Conservation (phyloP, 1,140 invertebrate species). For the Brachionus calyciflorus region DNA sequence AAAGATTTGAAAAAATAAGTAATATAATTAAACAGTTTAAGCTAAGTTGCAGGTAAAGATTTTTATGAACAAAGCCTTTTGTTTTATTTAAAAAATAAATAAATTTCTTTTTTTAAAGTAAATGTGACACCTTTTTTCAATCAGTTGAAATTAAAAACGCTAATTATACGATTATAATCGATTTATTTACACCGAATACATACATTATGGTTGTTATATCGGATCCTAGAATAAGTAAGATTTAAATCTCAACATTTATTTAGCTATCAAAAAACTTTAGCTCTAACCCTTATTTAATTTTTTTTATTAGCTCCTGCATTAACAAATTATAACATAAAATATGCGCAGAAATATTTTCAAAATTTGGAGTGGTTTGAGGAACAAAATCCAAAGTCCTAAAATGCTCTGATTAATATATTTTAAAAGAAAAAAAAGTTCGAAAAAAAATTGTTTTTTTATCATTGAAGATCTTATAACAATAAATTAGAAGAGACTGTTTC, state of each 20-base stretch:
- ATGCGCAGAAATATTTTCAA: conserved; percentile 45
- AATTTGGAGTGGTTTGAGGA: conserved; percentile 27
- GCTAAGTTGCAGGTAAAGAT: conserved; percentile 73
- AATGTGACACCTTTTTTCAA: conserved; percentile 94
- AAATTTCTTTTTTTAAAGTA: conserved; percentile 63
- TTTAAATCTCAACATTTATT: neutral
- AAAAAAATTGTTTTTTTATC: no score
- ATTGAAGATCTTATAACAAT: no score
- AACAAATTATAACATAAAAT: conserved; percentile 47
- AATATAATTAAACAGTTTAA: conserved; percentile 99
- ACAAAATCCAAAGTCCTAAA: conserved; percentile 5
- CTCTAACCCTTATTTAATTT: neutral
- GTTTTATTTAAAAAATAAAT: neutral
- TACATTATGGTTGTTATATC: conserved; percentile 99
- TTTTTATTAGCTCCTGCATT: conserved; percentile 44
- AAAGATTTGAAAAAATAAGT: conserved; percentile 99
- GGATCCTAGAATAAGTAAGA: conserved; percentile 82
- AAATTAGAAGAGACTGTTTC: no score
- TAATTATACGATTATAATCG: conserved; percentile 95
- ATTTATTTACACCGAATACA: conserved; percentile 96
- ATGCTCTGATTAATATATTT: no score
- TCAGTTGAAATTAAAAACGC: conserved; percentile 92
- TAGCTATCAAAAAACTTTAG: neutral
- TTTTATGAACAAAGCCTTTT: no score
- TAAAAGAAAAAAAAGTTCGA: no score